Percentiles rank a stretch among this genome's conserved stretches.
These are phyloP conservation scores for Xiphorhynchus elegans DNA, from an alignment of 2,113 vertebrate genomes.

Conservation along the genomic window DNA sequence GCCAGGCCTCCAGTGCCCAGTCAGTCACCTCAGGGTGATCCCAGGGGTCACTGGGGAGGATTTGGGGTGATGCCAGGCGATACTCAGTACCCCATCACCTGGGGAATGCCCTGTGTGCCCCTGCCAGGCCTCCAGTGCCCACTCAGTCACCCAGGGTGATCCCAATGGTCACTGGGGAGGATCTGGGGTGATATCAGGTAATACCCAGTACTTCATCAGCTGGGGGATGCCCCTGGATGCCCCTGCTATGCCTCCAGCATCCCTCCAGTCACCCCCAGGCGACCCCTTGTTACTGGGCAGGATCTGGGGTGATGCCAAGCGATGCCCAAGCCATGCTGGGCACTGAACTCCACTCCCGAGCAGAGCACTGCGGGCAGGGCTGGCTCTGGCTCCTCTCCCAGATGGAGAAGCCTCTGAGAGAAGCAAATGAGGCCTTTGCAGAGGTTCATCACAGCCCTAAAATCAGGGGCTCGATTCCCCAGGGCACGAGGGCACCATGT, in stretches of 20 bases:
- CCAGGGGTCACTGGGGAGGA: accelerated
- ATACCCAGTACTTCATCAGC: neutral
- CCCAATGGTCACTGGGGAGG: accelerated
- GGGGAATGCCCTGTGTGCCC: accelerated
- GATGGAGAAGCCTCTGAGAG: neutral
- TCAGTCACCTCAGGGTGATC: accelerated
- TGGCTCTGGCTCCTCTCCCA: neutral
- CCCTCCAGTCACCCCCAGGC: accelerated
- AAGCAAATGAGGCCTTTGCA: neutral
- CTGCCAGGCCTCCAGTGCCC: neutral
- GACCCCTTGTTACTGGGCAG: accelerated
- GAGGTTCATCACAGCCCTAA: neutral
- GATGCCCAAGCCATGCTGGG: neutral
- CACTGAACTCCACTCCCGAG: neutral
- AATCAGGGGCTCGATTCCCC: neutral
- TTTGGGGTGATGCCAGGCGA: accelerated
- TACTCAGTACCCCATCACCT: neutral
- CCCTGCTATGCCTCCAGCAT: neutral
- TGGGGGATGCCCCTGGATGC: accelerated
- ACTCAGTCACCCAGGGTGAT: accelerated
- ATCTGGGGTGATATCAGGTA: accelerated
- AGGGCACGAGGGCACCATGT: neutral
- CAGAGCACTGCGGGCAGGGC: neutral
- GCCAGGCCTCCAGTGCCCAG: neutral
- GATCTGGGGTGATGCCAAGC: accelerated